Conservation (phyloP, 2,113 vertebrate species). For the Spilogale gracilis region DNA sequence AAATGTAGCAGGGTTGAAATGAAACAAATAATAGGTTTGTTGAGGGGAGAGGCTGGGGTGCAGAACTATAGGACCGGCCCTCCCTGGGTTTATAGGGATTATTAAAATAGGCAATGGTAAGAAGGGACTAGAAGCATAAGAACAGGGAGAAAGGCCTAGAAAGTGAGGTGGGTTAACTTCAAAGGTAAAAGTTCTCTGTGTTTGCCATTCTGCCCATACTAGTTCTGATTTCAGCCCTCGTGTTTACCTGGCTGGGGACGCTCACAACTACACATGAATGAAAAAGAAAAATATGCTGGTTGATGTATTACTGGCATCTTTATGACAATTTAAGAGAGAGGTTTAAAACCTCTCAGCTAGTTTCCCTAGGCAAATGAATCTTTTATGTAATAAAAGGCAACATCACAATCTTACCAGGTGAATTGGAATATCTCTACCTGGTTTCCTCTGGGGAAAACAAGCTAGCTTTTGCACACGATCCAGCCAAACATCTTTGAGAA, state of each 20-base stretch:
- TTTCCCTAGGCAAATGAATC: conserved; percentile 13
- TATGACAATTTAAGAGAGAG: not conserved
- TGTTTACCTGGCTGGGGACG: not conserved
- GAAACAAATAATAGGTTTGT: not conserved
- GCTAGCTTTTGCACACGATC: conserved; percentile 24
- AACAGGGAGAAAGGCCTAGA: not conserved
- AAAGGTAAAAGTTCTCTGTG: not conserved
- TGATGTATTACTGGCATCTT: not conserved
- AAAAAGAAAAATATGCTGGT: not conserved
- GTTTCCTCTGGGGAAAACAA: conserved; percentile 28
- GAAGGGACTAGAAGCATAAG: not conserved
- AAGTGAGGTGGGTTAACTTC: not conserved
- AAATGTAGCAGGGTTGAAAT: not conserved
- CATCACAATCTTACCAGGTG: not conserved
- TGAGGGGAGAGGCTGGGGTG: not conserved
- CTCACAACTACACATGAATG: not conserved
- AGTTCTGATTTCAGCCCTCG: not conserved
- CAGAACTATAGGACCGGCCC: not conserved
- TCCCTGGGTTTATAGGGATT: not conserved
- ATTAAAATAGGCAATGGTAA: not conserved
- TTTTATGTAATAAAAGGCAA: not conserved
- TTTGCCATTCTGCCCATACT: not conserved
- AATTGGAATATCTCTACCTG: not conserved
- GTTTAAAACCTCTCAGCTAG: not conserved
- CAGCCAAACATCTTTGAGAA: conserved; percentile 22